These are phyloP conservation scores for Cebidichthys violaceus DNA, from an alignment of 2,113 vertebrate species.

Conservation along the genomic window DNA sequence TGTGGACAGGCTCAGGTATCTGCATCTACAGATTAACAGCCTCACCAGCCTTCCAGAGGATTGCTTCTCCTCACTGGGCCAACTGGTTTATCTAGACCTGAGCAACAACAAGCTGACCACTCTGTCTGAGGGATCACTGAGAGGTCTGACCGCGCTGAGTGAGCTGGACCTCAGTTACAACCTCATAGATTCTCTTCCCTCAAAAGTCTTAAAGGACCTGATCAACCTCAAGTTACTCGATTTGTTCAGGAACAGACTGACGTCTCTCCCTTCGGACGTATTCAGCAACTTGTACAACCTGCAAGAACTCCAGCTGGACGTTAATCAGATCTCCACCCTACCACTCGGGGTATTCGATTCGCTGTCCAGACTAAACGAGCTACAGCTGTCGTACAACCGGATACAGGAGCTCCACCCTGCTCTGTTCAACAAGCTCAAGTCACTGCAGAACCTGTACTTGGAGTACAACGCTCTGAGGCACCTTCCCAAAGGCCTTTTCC, in stretches of 20 bases:
- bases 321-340: slow-evolving; percentile 66
- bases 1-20: slow-evolving; percentile 34
- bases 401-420: slow-evolving; percentile 56
- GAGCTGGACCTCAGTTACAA: slow-evolving; percentile 74
- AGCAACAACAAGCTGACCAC: slow-evolving; percentile 65
- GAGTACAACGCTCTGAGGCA: slow-evolving; percentile 59
- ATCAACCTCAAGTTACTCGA: slow-evolving; percentile 63
- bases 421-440: slow-evolving; percentile 57
- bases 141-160: slow-evolving; percentile 52
- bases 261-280: slow-evolving; percentile 40
- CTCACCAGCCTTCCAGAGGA: slow-evolving; percentile 57
- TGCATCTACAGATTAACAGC: slow-evolving; percentile 69
- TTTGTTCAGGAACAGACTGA: slow-evolving; percentile 71
- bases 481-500: slow-evolving; percentile 64
- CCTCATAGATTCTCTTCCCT: slow-evolving; percentile 59
- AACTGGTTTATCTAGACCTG: slow-evolving; percentile 64
- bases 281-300: slow-evolving; percentile 68
- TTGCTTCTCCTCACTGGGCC: slow-evolving; percentile 53
- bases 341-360: slow-evolving; percentile 51
- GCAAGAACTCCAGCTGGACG: slow-evolving; percentile 66
- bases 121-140: slow-evolving; percentile 60
- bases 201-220: slow-evolving; percentile 52
- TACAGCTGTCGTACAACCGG: slow-evolving; percentile 73
- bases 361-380: slow-evolving; percentile 46
- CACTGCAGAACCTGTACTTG: slow-evolving; percentile 66